phyloP scores from a whole-genome alignment of 2,797 vertebrate species.

The Scyliorhinus canicula region DNA sequence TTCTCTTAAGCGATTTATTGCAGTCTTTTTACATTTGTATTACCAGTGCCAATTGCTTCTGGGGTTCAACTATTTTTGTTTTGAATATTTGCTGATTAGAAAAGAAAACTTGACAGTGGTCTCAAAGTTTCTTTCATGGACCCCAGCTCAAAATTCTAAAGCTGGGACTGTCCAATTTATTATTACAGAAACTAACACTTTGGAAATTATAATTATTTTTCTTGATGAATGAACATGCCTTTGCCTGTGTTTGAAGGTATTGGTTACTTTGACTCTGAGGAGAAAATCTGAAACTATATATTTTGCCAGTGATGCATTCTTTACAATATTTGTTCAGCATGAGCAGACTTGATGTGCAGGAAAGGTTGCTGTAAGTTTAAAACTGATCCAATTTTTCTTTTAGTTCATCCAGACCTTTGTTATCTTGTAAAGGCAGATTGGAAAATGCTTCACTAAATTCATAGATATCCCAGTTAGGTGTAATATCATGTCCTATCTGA shows the following conservation, averaged over 20 bases:
- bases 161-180: not conserved
- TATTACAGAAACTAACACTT: not conserved
- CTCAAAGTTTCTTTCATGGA: not conserved
- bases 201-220: not conserved
- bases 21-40: not conserved
- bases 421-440: not conserved
- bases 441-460: not conserved
- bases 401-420: not conserved
- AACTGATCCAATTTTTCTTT: not conserved
- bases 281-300: not conserved
- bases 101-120: not conserved
- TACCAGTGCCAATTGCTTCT: not conserved
- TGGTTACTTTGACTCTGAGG: not conserved
- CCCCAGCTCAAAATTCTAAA: not conserved
- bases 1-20: not conserved
- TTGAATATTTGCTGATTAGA: constrained; percentile 8
- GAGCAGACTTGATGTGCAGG: not conserved
- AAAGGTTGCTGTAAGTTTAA: not conserved
- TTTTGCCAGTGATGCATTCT: not conserved
- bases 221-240: not conserved
- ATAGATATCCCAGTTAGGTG: not conserved
- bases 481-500: not conserved
- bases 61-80: not conserved
- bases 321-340: not conserved
- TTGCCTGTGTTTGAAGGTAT: not conserved